Base-by-base conservation (phyloP, 2,888 invertebrate species). In the Nemotelus pantherinus region DNA sequence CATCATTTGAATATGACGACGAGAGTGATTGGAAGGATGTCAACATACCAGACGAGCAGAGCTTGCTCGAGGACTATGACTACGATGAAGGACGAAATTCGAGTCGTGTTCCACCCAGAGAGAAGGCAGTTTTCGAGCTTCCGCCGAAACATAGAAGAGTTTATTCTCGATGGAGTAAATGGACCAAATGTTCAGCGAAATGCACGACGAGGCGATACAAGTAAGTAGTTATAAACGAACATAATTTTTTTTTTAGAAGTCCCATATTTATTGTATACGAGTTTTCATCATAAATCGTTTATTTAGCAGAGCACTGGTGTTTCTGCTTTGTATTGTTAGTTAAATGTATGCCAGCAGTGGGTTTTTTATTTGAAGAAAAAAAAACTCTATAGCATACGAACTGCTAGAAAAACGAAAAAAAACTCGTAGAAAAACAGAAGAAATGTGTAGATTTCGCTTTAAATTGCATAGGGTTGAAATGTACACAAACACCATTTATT, bases 161-260 rank as follows among this genome's bases (percentile, higher is more conserved):
- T 10, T 94, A 93, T 83, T 91, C 92, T 1, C 90, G 90, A 81
- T 97, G 97, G 96, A 92, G 93, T 57, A 88, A 91, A 48, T 97
- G 97, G 97, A 93, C 93, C 1, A 88, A 91, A 9, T 97, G 97
- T 84, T 92, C 93, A 0, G 89, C 90, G 79, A 90, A 92, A 81
- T 97, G 97, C 85, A 92, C 92, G 39, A 95, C 96, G 2, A 89
- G 92, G 55, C 89, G 97, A 81, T 90, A 91, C 84, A 92, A 93
- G 94, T 93, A 85, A 83, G 83, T 82, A 65, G n/a, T 43, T n/a
- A 41, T 41, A 58, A 53, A 44, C 39, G n/a, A 48, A 67, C 72
- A 76, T 60, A 47, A 25, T 25, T 50, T 71, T 25, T 50, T 71
- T 57, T 41, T 39, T 48, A 3, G 9, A 43, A 43, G 10, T 10